Percentiles rank a stretch among this genome's conserved stretches.
Evolutionary conservation across 2,113 vertebrate species (phyloP).

Genomic region (Syngnathus typhle): DNA sequence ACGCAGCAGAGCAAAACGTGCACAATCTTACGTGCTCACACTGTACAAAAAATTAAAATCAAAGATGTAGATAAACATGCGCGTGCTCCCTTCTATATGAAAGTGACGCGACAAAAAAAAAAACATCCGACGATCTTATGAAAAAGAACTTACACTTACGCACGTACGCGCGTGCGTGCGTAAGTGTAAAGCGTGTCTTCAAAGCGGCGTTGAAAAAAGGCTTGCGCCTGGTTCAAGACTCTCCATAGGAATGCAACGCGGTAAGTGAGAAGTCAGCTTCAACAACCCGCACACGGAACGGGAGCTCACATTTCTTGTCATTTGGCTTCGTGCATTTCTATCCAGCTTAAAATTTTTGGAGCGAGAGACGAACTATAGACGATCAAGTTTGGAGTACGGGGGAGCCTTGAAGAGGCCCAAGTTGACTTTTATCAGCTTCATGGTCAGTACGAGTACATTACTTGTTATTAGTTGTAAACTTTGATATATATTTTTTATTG

Average conservation of each 20-base stretch:
- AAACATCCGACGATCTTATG: too few species aligned
- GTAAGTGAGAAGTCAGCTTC: conserved; percentile 23
- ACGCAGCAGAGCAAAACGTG: too few species aligned
- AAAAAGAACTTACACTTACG: too few species aligned
- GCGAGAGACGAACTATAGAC: conserved; percentile 5
- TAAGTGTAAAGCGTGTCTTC: not conserved
- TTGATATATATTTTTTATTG: not conserved
- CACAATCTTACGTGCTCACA: too few species aligned
- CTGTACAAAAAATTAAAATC: too few species aligned
- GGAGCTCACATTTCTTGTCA: conserved; percentile 18
- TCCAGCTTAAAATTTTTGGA: not conserved
- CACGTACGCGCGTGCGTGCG: not conserved
- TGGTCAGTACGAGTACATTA: conserved; percentile 61
- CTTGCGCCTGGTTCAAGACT: conserved; percentile 32
- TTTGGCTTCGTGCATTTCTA: too few species aligned
- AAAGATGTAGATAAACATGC: too few species aligned
- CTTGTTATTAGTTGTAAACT: not conserved
- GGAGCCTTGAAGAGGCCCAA: conserved; percentile 35
- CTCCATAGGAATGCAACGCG: conserved; percentile 41
- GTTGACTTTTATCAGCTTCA: conserved; percentile 35
- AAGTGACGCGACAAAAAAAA: too few species aligned
- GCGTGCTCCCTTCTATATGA: too few species aligned
- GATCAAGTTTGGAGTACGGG: conserved; percentile 23
- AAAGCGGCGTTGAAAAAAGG: conserved; percentile 17
- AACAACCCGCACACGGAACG: conserved; percentile 12